Base-by-base conservation (phyloP, 2,113 vertebrate species). In the Rhabdomys dilectus region DNA sequence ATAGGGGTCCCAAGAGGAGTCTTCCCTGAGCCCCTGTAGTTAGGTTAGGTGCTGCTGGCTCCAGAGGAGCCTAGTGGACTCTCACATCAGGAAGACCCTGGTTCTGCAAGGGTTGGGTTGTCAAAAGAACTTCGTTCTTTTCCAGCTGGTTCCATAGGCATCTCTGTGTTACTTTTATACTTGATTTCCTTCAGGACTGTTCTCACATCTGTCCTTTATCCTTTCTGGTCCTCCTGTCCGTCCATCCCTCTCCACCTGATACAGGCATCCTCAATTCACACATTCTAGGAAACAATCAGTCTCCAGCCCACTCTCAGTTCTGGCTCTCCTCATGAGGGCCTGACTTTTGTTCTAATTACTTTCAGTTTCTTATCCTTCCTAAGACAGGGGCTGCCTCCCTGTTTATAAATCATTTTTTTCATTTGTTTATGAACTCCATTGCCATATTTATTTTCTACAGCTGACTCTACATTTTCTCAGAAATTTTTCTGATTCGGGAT, bases 381-480 rank as follows among this genome's bases (percentile, higher is more conserved):
- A 64, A 70, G 73, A 45, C 60, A 82, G 78, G 53, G 48, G 15
- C 62, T 85, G 9, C 34, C 29, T 96, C 22, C 8, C 34, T 53
- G n/a, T n/a, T 75, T 93, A 31, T 64, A 62, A 75, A 88, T 66
- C 48, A 88, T n/a, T 21, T 48, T 89, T 96, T 73, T 48, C 66
- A 73, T 64, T 89, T 31, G 21, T 22, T 89, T 68, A 34, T 81
- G 73, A 94, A 66, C 21, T 13, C 42, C n/a, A 60, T 45, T 34
- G 11, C 15, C 21, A 5, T 39, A 21, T 64, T 64, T 60, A 11
- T 64, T 51, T 89, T 36, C 84, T 84, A 42, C 21, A 26, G 77
- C 36, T 91, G 88, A 76, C 62, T 5, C n/a, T 22, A n/a, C 19
- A 39, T 75, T 5, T 77, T 42, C 31, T 77, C 80, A 91, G 29